Percentiles rank a stretch among this genome's conserved stretches.
Evolutionary conservation across 2,113 vertebrate species (phyloP).

Genomic region (Thalassoma bifasciatum): DNA sequence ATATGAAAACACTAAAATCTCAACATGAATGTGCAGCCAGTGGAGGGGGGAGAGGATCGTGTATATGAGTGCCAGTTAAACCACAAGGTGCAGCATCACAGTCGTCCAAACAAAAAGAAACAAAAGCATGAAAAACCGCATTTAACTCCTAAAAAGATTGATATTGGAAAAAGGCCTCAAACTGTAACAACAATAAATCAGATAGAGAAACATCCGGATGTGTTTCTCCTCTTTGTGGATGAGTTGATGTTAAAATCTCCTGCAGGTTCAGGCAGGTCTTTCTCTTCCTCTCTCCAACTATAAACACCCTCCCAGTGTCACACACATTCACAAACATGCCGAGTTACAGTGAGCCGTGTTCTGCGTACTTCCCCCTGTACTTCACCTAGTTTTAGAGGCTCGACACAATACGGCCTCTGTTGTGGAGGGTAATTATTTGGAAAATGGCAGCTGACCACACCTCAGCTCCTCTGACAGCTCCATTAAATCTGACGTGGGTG

Average conservation of each 20-base stretch:
- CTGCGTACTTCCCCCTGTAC: background rate
- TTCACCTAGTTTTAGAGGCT: conserved; percentile 18
- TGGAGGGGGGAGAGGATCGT: no score
- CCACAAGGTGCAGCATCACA: no score
- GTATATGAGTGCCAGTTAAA: no score
- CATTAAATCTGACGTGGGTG: conserved; percentile 72
- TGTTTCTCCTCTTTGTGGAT: background rate
- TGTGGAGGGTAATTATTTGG: conserved; percentile 75
- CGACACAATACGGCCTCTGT: conserved; percentile 75
- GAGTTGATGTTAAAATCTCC: background rate
- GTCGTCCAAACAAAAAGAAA: no score
- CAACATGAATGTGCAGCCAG: no score
- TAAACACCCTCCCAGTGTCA: background rate
- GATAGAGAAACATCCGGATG: no score
- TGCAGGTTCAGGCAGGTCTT: background rate
- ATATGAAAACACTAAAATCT: no score
- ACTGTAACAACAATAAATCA: no score
- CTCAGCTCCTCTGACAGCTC: conserved; percentile 71
- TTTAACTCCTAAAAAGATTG: no score
- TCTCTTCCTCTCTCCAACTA: background rate
- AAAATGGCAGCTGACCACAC: conserved; percentile 72
- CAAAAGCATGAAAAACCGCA: no score
- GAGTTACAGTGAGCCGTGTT: background rate
- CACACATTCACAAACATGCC: background rate
- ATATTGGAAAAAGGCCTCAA: no score